Evolutionary conservation across 2,797 vertebrate species (phyloP), one percentile per base, ranked within the genome.

Genomic region (Neostethus bicornis): DNA sequence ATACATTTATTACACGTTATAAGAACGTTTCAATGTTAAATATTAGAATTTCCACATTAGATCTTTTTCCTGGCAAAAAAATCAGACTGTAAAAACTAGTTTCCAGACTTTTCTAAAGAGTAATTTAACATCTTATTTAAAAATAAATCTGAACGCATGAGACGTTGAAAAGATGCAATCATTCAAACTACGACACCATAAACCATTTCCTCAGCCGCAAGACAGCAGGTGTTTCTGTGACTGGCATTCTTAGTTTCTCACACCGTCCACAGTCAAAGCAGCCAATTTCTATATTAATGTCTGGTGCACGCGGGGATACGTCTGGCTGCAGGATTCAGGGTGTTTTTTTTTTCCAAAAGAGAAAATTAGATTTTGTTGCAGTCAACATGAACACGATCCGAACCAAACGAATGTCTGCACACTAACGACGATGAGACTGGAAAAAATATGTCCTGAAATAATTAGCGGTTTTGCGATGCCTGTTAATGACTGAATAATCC

Each of bases 111-210:
- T 20, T 41, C 11, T 13, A 25, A 38, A 20, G 11, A 53, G 43
- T 24, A 39, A 37, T 47, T 42, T 58, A 24, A 56, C 17, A 39
- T 3, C 26, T 39, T 7, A 14, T 39, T 52, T 26, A 45, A 56
- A 37, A 26, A 6, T 25, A 16, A 20, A 41, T 8, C 41, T 12
- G 19, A n/a, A 24, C 13, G 10, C 25, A 49, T 10, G 14, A 50
- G 16, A 56, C 50, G 14, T 34, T 25, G 14, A 34, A 3, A 10
- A 42, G 41, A 54, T 32, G 16, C 28, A 35, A 34, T 41, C 31
- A 51, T 25, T 37, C 31, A 45, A 23, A 10, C 43, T 20, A 24
- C 21, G 42, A 7, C 43, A 51, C 46, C 21, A 14, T 42, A 51
- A 52, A 48, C 20, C 35, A 47, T 3, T 63, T 38, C 19, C 25